Percentiles rank a stretch among this genome's conserved stretches.
phyloP scores from a whole-genome alignment of 2,888 invertebrate species.

The Apoda limacodes region DNA sequence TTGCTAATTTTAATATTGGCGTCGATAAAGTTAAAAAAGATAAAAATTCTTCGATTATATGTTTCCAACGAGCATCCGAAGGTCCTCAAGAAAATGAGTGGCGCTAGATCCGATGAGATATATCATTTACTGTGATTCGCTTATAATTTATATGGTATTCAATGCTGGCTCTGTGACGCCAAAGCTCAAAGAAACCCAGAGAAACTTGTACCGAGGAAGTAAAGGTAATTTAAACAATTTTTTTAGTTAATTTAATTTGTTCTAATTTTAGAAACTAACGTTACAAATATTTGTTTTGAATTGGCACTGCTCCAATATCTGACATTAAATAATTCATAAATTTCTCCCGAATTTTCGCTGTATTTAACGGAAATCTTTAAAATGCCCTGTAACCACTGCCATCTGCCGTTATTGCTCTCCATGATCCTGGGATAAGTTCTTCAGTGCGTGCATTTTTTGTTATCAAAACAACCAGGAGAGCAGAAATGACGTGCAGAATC shows the following conservation, averaged over 20 bases:
- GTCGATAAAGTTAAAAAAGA: too few species aligned
- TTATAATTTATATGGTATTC: slow-evolving; percentile 6
- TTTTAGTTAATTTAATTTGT: slow-evolving; percentile 8
- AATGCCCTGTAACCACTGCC: slow-evolving; percentile 12
- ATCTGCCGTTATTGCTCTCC: slow-evolving; percentile 5
- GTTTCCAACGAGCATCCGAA: slow-evolving; percentile 8
- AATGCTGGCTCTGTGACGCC: slow-evolving; percentile 8
- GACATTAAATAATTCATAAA: slow-evolving; percentile 15
- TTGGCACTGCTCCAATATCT: slow-evolving; percentile 14
- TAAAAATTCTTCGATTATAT: slow-evolving; percentile 10
- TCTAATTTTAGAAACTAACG: slow-evolving; percentile 7
- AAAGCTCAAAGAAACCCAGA: slow-evolving; percentile 14
- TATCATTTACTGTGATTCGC: too few species aligned
- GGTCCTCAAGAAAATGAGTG: too few species aligned
- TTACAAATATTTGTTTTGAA: slow-evolving; percentile 7
- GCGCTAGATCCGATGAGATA: too few species aligned
- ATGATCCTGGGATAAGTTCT: background rate
- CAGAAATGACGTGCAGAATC: slow-evolving; percentile 13
- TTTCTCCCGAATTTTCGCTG: slow-evolving; percentile 13
- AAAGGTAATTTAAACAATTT: slow-evolving; percentile 13
- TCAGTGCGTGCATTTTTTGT: slow-evolving; percentile 9
- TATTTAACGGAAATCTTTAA: slow-evolving; percentile 14
- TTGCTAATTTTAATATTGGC: too few species aligned
- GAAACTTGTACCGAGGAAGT: slow-evolving; percentile 11
- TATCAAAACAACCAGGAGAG: slow-evolving; percentile 13